Evolutionary conservation across 2,113 vertebrate genomes (phyloP).

Genomic region (Noctilio leporinus): DNA sequence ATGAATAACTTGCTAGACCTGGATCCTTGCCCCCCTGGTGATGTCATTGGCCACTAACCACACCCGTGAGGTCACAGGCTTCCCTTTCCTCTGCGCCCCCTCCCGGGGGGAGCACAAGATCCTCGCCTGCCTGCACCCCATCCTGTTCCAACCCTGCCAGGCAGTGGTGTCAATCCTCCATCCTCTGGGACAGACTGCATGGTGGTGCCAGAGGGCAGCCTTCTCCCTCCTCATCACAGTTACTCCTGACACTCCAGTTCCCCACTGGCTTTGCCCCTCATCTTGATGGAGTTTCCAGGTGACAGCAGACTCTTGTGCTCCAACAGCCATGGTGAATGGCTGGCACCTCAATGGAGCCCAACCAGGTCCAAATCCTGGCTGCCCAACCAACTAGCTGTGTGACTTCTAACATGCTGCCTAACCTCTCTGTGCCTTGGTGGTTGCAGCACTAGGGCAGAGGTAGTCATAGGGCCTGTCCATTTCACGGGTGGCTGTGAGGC

Average conservation of each 20-base stretch:
- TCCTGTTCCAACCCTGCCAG: background rate
- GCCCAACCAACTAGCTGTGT: background rate
- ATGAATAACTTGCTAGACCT: conserved; percentile 74
- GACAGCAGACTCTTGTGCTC: background rate
- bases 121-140: background rate
- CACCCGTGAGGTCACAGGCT: conserved; percentile 65
- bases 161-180: background rate
- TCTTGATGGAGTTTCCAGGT: background rate
- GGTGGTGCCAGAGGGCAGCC: background rate
- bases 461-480: rapidly evolving
- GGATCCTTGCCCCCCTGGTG: conserved; percentile 71
- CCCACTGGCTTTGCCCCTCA: background rate
- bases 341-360: background rate
- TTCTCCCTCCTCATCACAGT: background rate
- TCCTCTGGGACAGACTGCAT: background rate
- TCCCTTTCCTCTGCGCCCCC: conserved; percentile 58
- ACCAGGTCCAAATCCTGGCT: background rate
- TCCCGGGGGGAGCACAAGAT: background rate
- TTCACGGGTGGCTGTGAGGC: background rate
- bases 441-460: background rate
- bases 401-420: background rate
- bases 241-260: background rate
- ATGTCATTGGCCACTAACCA: conserved; percentile 73
- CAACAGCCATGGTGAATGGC: rapidly evolving
- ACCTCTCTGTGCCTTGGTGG: background rate